Evolutionary conservation across 2,113 vertebrate genomes (phyloP), one percentile per base, ranked within the genome.

Genomic region (Dicentrarchus labrax): DNA sequence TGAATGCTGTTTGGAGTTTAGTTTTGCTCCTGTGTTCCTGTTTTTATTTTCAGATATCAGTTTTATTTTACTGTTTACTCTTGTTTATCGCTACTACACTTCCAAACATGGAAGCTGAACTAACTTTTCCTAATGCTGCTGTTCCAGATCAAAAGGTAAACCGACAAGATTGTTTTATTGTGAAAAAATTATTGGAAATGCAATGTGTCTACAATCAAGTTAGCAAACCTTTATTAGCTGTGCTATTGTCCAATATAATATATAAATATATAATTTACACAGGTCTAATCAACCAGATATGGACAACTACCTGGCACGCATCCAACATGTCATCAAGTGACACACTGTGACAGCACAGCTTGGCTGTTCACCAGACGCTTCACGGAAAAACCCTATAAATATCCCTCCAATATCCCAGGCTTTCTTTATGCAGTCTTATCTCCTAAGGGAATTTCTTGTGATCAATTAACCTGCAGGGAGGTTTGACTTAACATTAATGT

Each of bases 391-490:
- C 1, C 9, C 2, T 43, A 21, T n/a, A 39, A 75, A 64, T 16
- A 19, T 60, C 2, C 5, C 41, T 67, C n/a, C 2, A 30, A 30
- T 30, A 30, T 62, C 70, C 21, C 9, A 2, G 9, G 21, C 36
- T 36, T 21, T 36, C 4, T 24, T 39, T 30, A 38, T 7, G 15
- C 5, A 15, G 13, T 69, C 19, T 50, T 4, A 48, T 60, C 9
- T 76, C 5, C 4, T 19, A 8, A 3, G 8, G 60, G 24, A 78
- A 22, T 8, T 12, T 2, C 15, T 53, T 36, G 0, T 45, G 53
- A 78, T 78, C 50, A 54, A 0, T 30, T 61, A 48, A 80, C 16
- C 56, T 16, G 59, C 65, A 51, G 21, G 78, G 36, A 19, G 64
- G 11, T 59, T 70, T 86, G 41, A 57, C 30, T 78, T 16, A 45